Evolutionary conservation across 2,797 vertebrate genomes (phyloP).

Genomic region (Semotilus atromaculatus): DNA sequence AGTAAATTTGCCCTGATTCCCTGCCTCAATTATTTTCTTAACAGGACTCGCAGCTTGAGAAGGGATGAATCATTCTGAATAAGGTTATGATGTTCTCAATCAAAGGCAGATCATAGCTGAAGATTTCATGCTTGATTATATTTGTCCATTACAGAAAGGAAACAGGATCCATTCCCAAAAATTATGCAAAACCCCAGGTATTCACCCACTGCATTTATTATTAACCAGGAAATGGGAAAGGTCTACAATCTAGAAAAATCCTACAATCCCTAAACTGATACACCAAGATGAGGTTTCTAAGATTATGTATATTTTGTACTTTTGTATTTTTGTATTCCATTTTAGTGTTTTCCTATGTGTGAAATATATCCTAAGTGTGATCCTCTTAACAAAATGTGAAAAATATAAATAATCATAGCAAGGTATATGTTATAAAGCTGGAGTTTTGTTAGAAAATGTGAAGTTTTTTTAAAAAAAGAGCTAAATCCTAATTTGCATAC

Average conservation of each 20-base stretch:
- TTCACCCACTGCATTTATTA: constrained; percentile 34
- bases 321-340: constrained; percentile 5
- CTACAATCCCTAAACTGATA: constrained; percentile 1
- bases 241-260: constrained; percentile 31
- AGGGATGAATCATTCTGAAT: constrained; percentile 40
- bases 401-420: neutral
- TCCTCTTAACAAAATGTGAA: constrained; percentile 35
- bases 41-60: constrained; percentile 38
- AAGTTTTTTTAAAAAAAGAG: constrained; percentile 22
- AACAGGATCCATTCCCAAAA: constrained; percentile 33
- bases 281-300: constrained; percentile 25
- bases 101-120: constrained; percentile 53
- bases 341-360: neutral
- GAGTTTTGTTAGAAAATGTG: constrained; percentile 12
- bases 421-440: neutral
- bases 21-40: constrained; percentile 50
- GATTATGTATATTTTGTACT: constrained; percentile 32
- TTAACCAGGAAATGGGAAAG: constrained; percentile 44
- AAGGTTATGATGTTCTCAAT: constrained; percentile 49
- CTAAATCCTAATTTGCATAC: neutral
- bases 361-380: constrained; percentile 24
- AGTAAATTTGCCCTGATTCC: constrained; percentile 55
- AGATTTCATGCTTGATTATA: constrained; percentile 58
- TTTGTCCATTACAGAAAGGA: constrained; percentile 39
- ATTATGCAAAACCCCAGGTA: constrained; percentile 37